Conservation (phyloP, 2,113 vertebrate genomes). For the Todiramphus chloris region DNA sequence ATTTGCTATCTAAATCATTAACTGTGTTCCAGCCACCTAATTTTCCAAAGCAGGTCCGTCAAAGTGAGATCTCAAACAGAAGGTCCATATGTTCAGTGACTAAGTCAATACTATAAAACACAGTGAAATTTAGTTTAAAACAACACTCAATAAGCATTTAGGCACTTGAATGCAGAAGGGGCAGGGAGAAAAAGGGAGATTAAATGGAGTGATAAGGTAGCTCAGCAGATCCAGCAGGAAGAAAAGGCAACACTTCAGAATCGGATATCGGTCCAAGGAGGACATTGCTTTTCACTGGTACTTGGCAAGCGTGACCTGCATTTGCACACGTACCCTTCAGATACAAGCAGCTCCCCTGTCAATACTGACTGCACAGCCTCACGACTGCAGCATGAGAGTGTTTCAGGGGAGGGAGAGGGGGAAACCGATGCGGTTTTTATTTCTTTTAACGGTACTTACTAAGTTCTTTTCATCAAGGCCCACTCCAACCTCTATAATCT, state of each 20-base stretch:
- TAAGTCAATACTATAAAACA: conserved; percentile 40
- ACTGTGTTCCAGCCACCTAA: background rate
- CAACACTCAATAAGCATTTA: conserved; percentile 25
- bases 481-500: conserved; percentile 77
- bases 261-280: background rate
- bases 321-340: background rate
- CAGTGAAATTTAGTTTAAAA: conserved; percentile 9
- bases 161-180: conserved; percentile 7
- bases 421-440: background rate
- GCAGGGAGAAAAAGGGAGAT: conserved; percentile 8
- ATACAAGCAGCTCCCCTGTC: conserved; percentile 14
- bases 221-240: background rate
- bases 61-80: conserved; percentile 17
- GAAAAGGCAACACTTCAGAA: background rate
- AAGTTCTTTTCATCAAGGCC: conserved; percentile 78
- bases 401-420: background rate
- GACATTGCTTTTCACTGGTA: background rate
- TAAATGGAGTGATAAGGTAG: conserved; percentile 18
- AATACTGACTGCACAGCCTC: background rate
- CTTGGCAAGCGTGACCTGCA: background rate
- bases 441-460: conserved; percentile 70
- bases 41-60: background rate
- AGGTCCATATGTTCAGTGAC: conserved; percentile 29
- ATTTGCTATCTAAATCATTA: conserved; percentile 36
- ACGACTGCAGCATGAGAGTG: background rate